These are phyloP conservation scores for Drymonia ruficornis DNA, from an alignment of 2,888 invertebrate species.

Conservation along the genomic window DNA sequence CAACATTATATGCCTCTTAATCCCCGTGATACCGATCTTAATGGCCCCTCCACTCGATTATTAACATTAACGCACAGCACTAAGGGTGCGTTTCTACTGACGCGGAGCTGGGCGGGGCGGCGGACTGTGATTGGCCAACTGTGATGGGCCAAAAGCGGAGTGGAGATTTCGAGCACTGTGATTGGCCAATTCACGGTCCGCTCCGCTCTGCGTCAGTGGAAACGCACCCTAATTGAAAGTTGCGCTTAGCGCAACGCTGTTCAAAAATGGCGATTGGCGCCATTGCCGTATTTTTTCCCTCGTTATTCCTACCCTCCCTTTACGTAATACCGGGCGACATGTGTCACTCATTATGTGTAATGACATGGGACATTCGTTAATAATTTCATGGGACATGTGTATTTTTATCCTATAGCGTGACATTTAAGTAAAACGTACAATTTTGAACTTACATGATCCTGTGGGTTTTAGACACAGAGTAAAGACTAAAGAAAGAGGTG, in stretches of 20 bases:
- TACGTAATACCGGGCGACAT: slow-evolving; percentile 52
- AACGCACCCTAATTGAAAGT: slow-evolving; percentile 38
- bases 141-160: too few species aligned
- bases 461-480: too few species aligned
- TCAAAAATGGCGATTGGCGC: slow-evolving; percentile 16
- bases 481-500: too few species aligned
- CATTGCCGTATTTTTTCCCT: slow-evolving; percentile 36
- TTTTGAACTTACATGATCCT: too few species aligned
- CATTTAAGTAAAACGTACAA: too few species aligned
- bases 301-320: slow-evolving; percentile 34
- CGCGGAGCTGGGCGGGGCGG: too few species aligned
- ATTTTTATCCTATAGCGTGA: slow-evolving; percentile 3
- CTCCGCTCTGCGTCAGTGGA: too few species aligned
- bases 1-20: slow-evolving; percentile 9
- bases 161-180: too few species aligned
- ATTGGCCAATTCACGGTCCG: too few species aligned
- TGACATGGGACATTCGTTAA: slow-evolving; percentile 49
- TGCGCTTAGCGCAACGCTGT: slow-evolving; percentile 29
- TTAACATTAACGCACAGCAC: slow-evolving; percentile 10
- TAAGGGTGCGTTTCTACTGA: too few species aligned
- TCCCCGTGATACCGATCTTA: slow-evolving; percentile 27
- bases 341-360: slow-evolving; percentile 58
- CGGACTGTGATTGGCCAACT: too few species aligned
- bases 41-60: slow-evolving; percentile 23
- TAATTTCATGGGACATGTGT: slow-evolving; percentile 19